Conservation (phyloP, 2,797 vertebrate species). For the Mormyrus proboscirostris region DNA sequence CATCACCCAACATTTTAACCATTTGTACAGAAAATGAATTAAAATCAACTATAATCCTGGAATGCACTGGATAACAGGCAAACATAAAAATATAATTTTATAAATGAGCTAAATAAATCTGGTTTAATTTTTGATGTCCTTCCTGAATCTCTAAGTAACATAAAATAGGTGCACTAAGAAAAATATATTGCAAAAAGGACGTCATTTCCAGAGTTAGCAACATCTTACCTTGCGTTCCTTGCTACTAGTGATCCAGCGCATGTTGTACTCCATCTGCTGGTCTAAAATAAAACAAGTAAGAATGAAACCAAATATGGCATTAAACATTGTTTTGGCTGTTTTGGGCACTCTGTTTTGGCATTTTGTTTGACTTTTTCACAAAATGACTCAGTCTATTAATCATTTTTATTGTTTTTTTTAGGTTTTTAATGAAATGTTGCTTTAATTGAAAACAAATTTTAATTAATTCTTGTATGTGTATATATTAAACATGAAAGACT, state of each 20-base stretch:
- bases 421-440: background rate
- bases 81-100: background rate
- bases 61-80: background rate
- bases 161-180: background rate
- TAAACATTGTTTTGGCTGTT: background rate
- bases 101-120: background rate
- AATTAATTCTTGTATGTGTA: background rate
- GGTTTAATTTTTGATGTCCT: background rate
- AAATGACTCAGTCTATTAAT: background rate
- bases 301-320: background rate
- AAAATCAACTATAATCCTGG: background rate
- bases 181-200: background rate
- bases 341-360: background rate
- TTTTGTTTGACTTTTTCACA: background rate
- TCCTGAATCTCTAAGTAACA: background rate
- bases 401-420: background rate
- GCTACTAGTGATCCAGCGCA: background rate
- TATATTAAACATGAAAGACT: background rate
- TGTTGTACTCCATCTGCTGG: background rate
- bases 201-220: background rate
- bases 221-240: background rate
- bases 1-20: background rate
- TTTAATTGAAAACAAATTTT: slow-evolving; percentile 6
- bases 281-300: background rate
- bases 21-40: background rate